Evolutionary conservation across 2,113 vertebrate genomes (phyloP).

Genomic region (Lagopus muta): DNA sequence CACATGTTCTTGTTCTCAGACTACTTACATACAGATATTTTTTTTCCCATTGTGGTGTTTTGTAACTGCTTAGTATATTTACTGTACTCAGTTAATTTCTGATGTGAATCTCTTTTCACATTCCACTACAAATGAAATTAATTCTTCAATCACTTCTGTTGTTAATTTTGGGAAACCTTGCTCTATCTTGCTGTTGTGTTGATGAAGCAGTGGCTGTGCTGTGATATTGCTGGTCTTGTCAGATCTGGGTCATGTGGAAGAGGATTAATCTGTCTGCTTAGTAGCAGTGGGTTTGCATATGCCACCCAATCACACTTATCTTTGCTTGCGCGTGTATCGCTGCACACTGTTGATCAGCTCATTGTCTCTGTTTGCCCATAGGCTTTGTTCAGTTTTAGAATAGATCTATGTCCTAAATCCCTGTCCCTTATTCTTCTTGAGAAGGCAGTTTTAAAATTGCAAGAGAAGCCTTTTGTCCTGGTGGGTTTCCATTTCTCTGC

Average conservation of each 20-base stretch:
- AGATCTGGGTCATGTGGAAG: constrained; percentile 34
- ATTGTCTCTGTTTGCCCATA: not conserved
- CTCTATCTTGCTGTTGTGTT: not conserved
- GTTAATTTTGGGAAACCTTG: not conserved
- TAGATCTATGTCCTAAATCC: not conserved
- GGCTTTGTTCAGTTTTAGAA: not conserved
- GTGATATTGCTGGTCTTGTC: not conserved
- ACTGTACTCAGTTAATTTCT: not conserved
- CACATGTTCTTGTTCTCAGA: not conserved
- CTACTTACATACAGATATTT: not conserved
- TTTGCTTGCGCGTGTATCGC: not conserved
- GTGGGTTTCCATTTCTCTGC: not conserved
- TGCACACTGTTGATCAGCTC: not conserved
- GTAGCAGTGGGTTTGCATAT: not conserved
- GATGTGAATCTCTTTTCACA: not conserved
- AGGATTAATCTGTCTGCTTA: not conserved
- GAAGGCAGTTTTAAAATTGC: not conserved
- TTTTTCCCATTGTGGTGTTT: not conserved
- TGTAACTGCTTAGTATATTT: not conserved
- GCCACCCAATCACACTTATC: not conserved
- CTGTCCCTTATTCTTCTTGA: not conserved
- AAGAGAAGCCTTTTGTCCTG: not conserved
- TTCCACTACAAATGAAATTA: not conserved
- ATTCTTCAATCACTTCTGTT: not conserved
- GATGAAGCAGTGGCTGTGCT: not conserved